Conservation (phyloP, 92 coral and sea anemone species). For the Desmophyllum pertusum region DNA sequence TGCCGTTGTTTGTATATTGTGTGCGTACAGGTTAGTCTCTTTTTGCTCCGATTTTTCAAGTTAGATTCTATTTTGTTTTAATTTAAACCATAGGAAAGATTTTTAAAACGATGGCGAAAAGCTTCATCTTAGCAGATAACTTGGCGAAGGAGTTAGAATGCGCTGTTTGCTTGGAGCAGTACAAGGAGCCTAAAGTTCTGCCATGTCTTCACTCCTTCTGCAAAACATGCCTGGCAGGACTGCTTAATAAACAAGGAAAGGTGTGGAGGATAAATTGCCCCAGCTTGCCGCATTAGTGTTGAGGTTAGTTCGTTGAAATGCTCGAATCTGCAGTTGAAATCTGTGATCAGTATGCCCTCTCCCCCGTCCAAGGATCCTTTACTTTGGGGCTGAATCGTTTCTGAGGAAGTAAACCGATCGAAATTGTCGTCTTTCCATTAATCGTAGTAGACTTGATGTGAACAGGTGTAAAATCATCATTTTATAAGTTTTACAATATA, state of each 20-base stretch:
- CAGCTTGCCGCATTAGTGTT: slow-evolving; percentile 37
- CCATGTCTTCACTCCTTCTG: slow-evolving; percentile 60
- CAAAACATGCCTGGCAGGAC: slow-evolving; percentile 33
- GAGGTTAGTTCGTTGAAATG: slow-evolving; percentile 22
- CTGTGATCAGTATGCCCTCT: not conserved
- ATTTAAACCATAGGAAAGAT: too few species aligned
- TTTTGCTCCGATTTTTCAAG: too few species aligned
- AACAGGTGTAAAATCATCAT: not conserved
- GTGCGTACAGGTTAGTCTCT: too few species aligned
- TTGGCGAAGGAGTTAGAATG: slow-evolving; percentile 52
- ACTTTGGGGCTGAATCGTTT: not conserved
- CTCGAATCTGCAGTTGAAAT: too few species aligned
- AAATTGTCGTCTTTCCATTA: not conserved
- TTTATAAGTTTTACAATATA: not conserved
- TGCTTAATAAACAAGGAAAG: slow-evolving; percentile 4
- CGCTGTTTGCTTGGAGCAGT: slow-evolving; percentile 51
- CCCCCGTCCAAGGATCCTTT: too few species aligned
- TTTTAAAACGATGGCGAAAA: slow-evolving; percentile 13
- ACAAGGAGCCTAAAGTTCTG: slow-evolving; percentile 49
- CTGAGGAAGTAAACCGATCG: not conserved
- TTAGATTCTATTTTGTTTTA: too few species aligned
- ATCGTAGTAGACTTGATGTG: not conserved
- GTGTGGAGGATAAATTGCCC: slow-evolving; percentile 28
- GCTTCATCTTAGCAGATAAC: slow-evolving; percentile 15
- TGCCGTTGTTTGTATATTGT: too few species aligned